These are phyloP conservation scores for Luperina nickerlii DNA, from an alignment of 2,888 invertebrate genomes.

Conservation along the genomic window DNA sequence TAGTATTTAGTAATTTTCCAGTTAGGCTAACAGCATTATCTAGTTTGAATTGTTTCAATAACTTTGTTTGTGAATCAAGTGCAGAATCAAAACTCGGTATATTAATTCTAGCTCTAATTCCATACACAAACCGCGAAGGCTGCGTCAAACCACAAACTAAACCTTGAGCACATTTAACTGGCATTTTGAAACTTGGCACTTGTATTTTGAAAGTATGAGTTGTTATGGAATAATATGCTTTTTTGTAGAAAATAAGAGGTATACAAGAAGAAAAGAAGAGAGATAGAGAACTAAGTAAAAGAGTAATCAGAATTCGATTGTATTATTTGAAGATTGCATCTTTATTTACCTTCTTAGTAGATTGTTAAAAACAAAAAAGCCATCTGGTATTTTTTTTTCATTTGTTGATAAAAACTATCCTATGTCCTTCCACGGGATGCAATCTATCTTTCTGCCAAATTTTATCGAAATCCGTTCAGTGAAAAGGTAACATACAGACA, in stretches of 20 bases:
- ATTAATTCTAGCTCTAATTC: conserved; percentile 31
- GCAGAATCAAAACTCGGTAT: conserved; percentile 2
- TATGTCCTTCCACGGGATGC: no score
- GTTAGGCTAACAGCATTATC: not conserved
- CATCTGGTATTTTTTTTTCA: no score
- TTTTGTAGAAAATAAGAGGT: not conserved
- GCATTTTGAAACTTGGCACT: no score
- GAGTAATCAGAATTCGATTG: not conserved
- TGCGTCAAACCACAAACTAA: conserved; percentile 40
- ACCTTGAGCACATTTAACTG: conserved; percentile 12
- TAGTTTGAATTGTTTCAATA: conserved; percentile 27
- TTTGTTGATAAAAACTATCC: no score
- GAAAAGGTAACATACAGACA: no score
- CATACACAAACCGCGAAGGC: conserved; percentile 47
- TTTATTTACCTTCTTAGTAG: not conserved
- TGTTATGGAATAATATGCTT: not conserved
- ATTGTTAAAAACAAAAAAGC: no score
- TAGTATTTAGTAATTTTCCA: not conserved
- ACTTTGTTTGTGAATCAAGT: not conserved
- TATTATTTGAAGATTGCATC: not conserved
- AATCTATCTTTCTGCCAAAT: no score
- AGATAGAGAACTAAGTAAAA: not conserved
- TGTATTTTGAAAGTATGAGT: not conserved
- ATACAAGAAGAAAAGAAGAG: no score
- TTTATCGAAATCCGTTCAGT: no score